Conservation (phyloP, 2,113 vertebrate genomes). For the Anguilla japonica region DNA sequence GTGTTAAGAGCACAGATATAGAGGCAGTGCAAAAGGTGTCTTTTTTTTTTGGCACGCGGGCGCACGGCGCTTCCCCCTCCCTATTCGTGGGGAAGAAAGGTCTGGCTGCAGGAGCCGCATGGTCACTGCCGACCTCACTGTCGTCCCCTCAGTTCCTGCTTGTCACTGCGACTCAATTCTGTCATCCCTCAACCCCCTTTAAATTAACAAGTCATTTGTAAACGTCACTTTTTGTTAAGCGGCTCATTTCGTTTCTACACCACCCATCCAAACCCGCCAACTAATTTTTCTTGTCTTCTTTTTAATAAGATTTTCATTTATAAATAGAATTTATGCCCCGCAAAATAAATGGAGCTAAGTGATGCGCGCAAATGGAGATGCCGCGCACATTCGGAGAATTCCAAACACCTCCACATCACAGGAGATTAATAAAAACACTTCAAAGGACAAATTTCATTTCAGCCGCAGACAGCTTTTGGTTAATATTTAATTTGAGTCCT, state of each 20-base stretch:
- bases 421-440: constrained; percentile 88
- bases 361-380: constrained; percentile 81
- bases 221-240: constrained; percentile 99
- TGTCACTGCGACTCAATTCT: constrained; percentile 95
- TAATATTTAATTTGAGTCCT: constrained; percentile 90
- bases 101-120: constrained; percentile 69
- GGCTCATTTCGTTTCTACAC: constrained; percentile 97
- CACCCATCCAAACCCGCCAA: constrained; percentile 87
- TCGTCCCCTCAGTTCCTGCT: constrained; percentile 85
- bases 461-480: constrained; percentile 80
- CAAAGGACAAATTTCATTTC: constrained; percentile 87
- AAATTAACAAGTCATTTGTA: constrained; percentile 99
- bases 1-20: neutral
- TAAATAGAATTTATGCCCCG: constrained; percentile 97
- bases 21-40: too few species aligned
- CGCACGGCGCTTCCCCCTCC: neutral
- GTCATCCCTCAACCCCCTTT: constrained; percentile 98
- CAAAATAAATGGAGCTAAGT: constrained; percentile 98
- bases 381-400: constrained; percentile 76
- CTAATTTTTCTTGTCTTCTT: constrained; percentile 98
- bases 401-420: constrained; percentile 78
- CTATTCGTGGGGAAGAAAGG: constrained; percentile 60
- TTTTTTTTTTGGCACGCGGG: neutral
- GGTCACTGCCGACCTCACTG: constrained; percentile 79
- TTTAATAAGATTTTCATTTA: constrained; percentile 98